phyloP scores from a whole-genome alignment of 2,888 invertebrate genomes.

The Drosophila infuscata region DNA sequence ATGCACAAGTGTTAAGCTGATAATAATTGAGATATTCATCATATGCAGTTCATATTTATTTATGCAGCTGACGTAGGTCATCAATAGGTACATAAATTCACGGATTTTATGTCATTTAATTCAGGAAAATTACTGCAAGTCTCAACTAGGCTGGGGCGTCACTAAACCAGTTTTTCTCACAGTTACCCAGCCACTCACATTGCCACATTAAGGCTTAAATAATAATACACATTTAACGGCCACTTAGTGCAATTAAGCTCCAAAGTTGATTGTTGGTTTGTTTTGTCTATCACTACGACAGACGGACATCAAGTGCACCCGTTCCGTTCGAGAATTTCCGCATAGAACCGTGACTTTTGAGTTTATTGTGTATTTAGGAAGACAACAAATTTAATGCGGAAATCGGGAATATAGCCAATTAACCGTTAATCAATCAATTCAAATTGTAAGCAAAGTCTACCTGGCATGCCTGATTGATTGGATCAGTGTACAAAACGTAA shows the following conservation, averaged over 20 bases:
- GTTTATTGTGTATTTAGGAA: conserved; percentile 1
- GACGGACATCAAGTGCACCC: background rate
- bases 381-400: conserved; percentile 5
- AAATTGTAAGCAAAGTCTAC: background rate
- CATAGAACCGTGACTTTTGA: conserved; percentile 27
- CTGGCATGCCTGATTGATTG: conserved; percentile 6
- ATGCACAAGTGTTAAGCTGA: background rate
- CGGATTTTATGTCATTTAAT: conserved; percentile 55
- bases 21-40: background rate
- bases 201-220: conserved; percentile 42
- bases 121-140: conserved; percentile 66
- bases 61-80: conserved; percentile 54
- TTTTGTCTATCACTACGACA: conserved; percentile 1
- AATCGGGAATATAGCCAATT: conserved; percentile 1
- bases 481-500: conserved; percentile 13
- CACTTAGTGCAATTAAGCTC: conserved; percentile 54
- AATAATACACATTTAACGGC: conserved; percentile 58
- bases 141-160: conserved; percentile 22
- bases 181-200: conserved; percentile 38
- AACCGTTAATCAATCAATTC: conserved; percentile 27
- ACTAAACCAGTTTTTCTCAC: conserved; percentile 68
- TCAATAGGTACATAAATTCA: conserved; percentile 36
- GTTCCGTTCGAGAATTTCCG: conserved; percentile 52
- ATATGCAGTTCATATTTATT: conserved; percentile 4
- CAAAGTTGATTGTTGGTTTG: conserved; percentile 36